Evolutionary conservation across 2,797 vertebrate species (phyloP).

Genomic region (Karalla daura): DNA sequence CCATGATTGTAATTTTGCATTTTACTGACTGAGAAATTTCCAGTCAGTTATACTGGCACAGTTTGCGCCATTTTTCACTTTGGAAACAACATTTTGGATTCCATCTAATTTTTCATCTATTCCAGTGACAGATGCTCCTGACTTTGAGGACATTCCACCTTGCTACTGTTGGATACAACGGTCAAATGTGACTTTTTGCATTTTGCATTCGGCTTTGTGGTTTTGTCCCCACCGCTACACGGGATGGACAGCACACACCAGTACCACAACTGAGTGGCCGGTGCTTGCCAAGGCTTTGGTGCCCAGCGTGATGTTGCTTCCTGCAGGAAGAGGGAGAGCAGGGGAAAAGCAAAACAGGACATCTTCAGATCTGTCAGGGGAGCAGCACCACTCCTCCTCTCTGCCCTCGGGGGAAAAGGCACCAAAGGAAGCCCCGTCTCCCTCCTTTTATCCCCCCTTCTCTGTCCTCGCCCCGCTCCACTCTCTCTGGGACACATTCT

Average conservation of each 20-base stretch:
- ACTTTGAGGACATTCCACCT: background rate
- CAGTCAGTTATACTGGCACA: background rate
- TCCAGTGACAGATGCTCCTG: background rate
- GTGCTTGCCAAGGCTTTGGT: conserved; percentile 65
- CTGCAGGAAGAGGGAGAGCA: conserved; percentile 87
- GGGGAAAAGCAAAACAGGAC: conserved; percentile 88
- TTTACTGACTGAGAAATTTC: background rate
- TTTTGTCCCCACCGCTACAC: conserved; percentile 25
- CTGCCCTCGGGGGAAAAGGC: conserved; percentile 72
- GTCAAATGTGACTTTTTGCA: conserved; percentile 48
- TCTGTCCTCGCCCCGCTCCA: conserved; percentile 62
- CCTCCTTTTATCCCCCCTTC: conserved; percentile 60
- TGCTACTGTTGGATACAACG: too few species aligned
- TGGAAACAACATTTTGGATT: background rate
- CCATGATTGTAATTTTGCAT: background rate
- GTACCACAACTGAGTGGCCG: conserved; percentile 32
- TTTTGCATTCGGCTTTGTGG: conserved; percentile 37
- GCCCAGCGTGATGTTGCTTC: conserved; percentile 84
- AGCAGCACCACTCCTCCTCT: conserved; percentile 82
- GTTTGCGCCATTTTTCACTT: background rate
- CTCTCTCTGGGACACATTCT: conserved; percentile 56
- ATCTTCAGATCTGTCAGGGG: conserved; percentile 84
- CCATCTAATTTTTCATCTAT: background rate
- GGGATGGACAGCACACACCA: conserved; percentile 45
- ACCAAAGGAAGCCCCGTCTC: conserved; percentile 79